phyloP scores from a whole-genome alignment of 2,113 vertebrate species.

The Syrmaticus mikado region DNA sequence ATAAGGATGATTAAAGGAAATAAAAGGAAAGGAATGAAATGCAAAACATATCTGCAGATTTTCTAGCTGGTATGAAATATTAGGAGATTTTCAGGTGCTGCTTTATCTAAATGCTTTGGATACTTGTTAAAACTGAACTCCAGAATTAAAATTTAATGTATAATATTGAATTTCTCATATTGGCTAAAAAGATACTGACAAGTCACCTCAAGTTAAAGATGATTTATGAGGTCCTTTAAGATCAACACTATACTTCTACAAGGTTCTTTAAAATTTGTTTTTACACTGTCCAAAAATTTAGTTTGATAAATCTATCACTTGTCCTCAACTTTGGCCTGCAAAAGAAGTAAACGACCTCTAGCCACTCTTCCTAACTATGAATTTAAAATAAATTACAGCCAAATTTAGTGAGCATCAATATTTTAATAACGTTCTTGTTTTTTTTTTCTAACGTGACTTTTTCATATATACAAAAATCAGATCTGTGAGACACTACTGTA shows the following conservation, averaged over 20 bases:
- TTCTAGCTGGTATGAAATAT: not conserved
- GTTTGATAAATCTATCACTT: not conserved
- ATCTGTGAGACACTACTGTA: not conserved
- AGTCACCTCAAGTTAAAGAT: not conserved
- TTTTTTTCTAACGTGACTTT: not conserved
- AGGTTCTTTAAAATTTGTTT: not conserved
- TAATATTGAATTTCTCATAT: too few relatives aligned
- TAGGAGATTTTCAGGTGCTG: not conserved
- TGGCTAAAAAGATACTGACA: not conserved
- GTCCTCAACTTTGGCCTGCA: not conserved
- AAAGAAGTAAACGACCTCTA: not conserved
- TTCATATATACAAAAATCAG: not conserved
- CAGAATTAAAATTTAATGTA: not conserved
- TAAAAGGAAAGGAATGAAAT: not conserved
- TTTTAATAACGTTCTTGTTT: not conserved
- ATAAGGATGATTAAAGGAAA: not conserved
- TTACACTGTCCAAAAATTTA: not conserved
- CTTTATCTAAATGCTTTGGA: not conserved
- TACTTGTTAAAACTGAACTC: not conserved
- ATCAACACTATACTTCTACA: not conserved
- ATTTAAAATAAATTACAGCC: not conserved
- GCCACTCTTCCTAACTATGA: not conserved
- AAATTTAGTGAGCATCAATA: not conserved
- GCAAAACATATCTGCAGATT: not conserved
- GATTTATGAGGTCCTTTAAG: not conserved